phyloP scores from a whole-genome alignment of 2,113 vertebrate genomes.

The Platichthys flesus region DNA sequence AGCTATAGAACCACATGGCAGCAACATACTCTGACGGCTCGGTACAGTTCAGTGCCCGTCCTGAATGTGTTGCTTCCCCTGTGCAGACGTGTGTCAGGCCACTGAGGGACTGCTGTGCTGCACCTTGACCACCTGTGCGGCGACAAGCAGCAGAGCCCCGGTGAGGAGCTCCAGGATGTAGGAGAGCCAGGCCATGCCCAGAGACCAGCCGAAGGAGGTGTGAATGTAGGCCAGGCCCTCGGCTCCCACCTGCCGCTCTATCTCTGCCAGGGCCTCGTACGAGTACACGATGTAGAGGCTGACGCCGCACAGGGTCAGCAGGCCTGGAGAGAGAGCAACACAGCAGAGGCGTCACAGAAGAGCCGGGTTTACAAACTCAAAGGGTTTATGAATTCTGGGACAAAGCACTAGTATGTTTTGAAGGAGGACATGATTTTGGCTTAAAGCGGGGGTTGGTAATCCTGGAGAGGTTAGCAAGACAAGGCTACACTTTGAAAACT shows the following conservation, averaged over 20 bases:
- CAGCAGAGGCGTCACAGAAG: background rate
- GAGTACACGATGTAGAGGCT: constrained; percentile 83
- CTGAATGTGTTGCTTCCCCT: background rate
- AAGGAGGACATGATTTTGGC: too few species aligned
- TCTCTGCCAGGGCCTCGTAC: constrained; percentile 73
- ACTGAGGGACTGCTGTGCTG: constrained; percentile 24
- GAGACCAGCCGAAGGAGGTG: constrained; percentile 80
- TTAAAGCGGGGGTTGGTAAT: too few species aligned
- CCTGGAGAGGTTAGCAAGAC: too few species aligned
- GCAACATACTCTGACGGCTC: background rate
- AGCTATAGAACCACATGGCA: background rate
- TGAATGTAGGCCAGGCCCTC: constrained; percentile 54
- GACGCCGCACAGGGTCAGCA: constrained; percentile 81
- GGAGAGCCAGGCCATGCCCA: constrained; percentile 83
- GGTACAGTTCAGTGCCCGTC: background rate
- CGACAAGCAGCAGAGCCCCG: constrained; percentile 58
- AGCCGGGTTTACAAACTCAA: too few species aligned
- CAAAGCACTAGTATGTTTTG: too few species aligned
- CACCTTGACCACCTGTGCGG: constrained; percentile 40
- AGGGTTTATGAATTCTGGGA: too few species aligned
- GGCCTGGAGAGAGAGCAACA: constrained; percentile 60
- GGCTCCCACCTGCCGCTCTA: constrained; percentile 47
- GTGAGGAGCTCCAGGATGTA: constrained; percentile 74
- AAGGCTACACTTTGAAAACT: too few species aligned
- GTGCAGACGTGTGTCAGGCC: constrained; percentile 22